Evolutionary conservation across 1,140 invertebrate species (phyloP), one percentile per base, ranked within the genome.

Genomic region (Drosophila orena): DNA sequence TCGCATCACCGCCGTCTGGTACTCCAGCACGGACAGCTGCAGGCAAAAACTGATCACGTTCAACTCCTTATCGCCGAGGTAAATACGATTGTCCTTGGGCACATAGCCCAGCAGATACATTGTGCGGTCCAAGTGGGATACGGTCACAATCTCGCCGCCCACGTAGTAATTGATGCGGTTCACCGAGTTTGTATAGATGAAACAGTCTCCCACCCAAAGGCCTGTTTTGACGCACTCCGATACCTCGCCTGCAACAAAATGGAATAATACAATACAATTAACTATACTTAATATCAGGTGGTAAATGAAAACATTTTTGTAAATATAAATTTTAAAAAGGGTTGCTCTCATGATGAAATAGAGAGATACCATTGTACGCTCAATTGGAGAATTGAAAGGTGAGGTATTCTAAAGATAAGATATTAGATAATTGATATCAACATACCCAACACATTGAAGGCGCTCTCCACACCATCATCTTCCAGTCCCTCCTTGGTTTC

Each of bases 151-250:
- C 94, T 99, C 98, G 24, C 99, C 99, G 24, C 99, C 99, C 20
- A 99, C 98, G 92, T 98, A 99, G 91, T 99, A 99, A 93, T 99
- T 99, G 14, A 99, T 96, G 58, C 99, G 94, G 93, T 99, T 99
- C 1, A 99, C 96, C 55, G 96, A 96, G 93, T 99, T 99, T 0
- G 99, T 99, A 93, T 99, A 99, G 68, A 99, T 99, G 92, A 99
- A 99, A 92, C 99, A 99, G 93, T 99, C 98, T 4, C 99, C 99
- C 38, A 99, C 97, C 99, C 99, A 99, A 11, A 99, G 92, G 11
- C 98, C 99, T 3, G 99, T 99, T 91, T 97, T 98, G 0, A 99
- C 98, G 11, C 94, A 94, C 93, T 99, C 99, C 69, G 95, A 96
- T 56, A 98, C 96, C 93, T 99, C 98, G 15, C 90, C 90, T 91